Base-by-base conservation (phyloP, 2,888 invertebrate genomes). In the Tineola bisselliella region DNA sequence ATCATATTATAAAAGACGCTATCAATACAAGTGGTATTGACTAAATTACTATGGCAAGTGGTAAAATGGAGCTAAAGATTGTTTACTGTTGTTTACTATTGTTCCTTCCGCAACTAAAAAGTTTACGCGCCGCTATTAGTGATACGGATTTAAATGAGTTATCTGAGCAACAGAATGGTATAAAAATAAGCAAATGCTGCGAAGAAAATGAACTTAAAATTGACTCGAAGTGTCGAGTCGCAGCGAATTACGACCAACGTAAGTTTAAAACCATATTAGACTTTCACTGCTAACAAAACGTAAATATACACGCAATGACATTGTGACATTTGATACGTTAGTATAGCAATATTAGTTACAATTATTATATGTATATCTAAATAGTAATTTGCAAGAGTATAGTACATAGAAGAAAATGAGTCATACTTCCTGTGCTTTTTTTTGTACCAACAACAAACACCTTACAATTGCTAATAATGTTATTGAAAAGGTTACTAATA, bases 171-270 rank as follows among this genome's bases (percentile, higher is more conserved):
- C 76, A 81, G 52, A 76, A 87, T 66, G 75, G 81, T 17, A 81
- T 92, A 25, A 86, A 87, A 68, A 90, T 95, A 65, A 93, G 92
- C 72, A 95, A 95, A 88, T 95, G 95, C 73, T 95, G 95, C 77
- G 92, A 92, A 72, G 78, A 82, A 60, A 88, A 91, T 68, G 92
- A 94, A 75, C 79, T 94, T 61, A 89, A 91, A 74, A 84, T 93
- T 44, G 92, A 92, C 70, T 86, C 87, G 62, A 80, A 84, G 63
- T 94, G 94, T 74, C 89, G 89, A 69, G 81, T 89, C 70, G 88
- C 90, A 54, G 87, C 89, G 69, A 81, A 88, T 67, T 89, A 90
- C 67, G 89, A 89, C 76, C 84, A 89, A 78, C 87, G 88, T 88
- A 74, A 81, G 83, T 82, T 61, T 10, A 3, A 48, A 15, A 48